Conservation (phyloP, 2,888 invertebrate genomes). For the Onchidella celtica region DNA sequence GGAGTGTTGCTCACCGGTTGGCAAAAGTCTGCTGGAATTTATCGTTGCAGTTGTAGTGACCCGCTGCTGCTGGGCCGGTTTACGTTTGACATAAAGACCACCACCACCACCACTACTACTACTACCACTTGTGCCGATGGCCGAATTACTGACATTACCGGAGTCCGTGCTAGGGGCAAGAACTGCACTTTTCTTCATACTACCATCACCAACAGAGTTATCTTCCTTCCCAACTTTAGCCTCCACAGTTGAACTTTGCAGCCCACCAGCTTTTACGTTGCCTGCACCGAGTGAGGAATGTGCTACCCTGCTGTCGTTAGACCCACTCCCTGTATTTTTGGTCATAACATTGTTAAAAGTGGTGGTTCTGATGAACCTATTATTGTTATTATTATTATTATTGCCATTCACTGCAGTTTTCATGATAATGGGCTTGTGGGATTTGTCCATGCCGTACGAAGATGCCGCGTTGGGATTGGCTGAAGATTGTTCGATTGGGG, state of each 20-base stretch:
- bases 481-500: background rate
- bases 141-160: background rate
- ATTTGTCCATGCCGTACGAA: background rate
- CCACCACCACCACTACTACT: conserved; percentile 13
- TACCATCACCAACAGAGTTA: background rate
- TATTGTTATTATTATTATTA: background rate
- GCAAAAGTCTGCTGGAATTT: conserved; percentile 3
- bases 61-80: conserved; percentile 11
- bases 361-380: background rate
- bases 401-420: background rate
- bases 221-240: too few relatives aligned
- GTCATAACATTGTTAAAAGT: background rate
- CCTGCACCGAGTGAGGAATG: background rate
- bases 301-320: background rate
- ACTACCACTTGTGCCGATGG: background rate
- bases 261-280: background rate
- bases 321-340: background rate
- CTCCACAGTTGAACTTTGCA: too few relatives aligned
- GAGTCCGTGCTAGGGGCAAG: background rate
- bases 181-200: background rate
- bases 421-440: conserved; percentile 24
- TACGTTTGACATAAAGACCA: conserved; percentile 44
- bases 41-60: conserved; percentile 37
- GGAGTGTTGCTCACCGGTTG: background rate
- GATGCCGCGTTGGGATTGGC: background rate